phyloP scores from a whole-genome alignment of 2,888 invertebrate species.

The Chrysolina haemoptera region DNA sequence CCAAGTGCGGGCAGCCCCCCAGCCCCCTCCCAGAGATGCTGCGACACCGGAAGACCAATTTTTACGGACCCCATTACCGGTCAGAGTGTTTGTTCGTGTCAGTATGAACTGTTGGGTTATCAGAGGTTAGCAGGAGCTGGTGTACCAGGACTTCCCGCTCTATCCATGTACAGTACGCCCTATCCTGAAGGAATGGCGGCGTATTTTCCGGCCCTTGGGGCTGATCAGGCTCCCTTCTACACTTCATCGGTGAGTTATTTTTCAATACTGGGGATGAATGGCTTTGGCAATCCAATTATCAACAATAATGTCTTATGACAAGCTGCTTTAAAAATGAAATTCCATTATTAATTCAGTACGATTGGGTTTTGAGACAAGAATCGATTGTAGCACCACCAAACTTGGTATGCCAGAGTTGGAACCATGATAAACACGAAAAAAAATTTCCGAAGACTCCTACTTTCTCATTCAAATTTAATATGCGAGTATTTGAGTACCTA shows the following conservation, averaged over 20 bases:
- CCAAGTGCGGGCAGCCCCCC: conserved; percentile 72
- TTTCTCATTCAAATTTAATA: too few species aligned
- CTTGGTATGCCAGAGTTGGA: too few species aligned
- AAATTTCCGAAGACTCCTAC: too few species aligned
- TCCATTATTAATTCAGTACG: too few species aligned
- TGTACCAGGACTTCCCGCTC: conserved; percentile 79
- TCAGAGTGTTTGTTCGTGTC: conserved; percentile 91
- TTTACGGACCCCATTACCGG: conserved; percentile 92
- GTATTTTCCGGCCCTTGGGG: conserved; percentile 87
- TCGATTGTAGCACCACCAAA: too few species aligned
- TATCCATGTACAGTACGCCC: conserved; percentile 86
- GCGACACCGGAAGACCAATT: conserved; percentile 92
- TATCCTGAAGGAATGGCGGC: conserved; percentile 90
- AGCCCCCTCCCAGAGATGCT: conserved; percentile 77
- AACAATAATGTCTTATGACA: too few species aligned
- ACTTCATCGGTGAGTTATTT: conserved; percentile 82
- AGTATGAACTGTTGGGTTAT: conserved; percentile 90
- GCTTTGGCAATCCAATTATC: too few species aligned
- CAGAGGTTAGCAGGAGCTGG: conserved; percentile 79
- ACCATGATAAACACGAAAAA: too few species aligned
- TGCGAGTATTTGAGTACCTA: too few species aligned
- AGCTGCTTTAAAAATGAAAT: too few species aligned
- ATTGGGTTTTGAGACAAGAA: too few species aligned
- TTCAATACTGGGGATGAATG: too few species aligned
- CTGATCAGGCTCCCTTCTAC: conserved; percentile 90